These are phyloP conservation scores for Henricia sp. DNA, from an alignment of 53 echinoderm and acorn worm species.

Conservation along the genomic window DNA sequence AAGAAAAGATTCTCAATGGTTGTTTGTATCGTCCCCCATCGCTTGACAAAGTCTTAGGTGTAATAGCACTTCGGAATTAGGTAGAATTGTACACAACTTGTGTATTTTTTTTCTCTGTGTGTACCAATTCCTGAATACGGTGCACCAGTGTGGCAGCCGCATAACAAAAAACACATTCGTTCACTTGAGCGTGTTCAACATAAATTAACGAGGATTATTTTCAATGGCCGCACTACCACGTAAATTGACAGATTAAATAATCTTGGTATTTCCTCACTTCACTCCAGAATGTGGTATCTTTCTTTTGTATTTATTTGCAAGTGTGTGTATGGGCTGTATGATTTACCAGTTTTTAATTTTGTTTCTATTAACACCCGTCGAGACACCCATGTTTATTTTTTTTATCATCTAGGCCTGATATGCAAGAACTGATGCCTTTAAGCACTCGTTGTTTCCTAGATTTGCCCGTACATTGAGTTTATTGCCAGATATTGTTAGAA, in stretches of 20 bases:
- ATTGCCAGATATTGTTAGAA: not conserved
- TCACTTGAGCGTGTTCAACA: not conserved
- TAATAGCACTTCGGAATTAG: too few species aligned
- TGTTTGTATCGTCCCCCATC: too few species aligned
- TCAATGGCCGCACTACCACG: not conserved
- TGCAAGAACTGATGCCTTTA: conserved; percentile 6
- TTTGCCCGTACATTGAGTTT: not conserved
- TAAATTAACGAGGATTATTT: not conserved
- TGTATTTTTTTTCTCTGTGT: too few species aligned
- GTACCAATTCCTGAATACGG: too few species aligned
- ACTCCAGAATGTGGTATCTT: conserved; percentile 4
- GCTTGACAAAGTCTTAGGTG: too few species aligned
- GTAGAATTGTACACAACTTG: too few species aligned
- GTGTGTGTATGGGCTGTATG: conserved; percentile 5
- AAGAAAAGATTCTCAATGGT: too few species aligned
- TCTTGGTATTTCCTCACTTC: not conserved
- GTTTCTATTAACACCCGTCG: not conserved
- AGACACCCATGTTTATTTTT: not conserved
- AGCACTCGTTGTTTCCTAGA: not conserved
- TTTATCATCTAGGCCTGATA: not conserved
- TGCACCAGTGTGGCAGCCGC: too few species aligned
- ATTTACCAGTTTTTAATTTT: not conserved
- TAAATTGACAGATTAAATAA: not conserved
- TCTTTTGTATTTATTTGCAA: not conserved
- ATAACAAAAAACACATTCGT: not conserved